phyloP scores from a whole-genome alignment of 2,797 vertebrate species.

The Enteromius viviparus region DNA sequence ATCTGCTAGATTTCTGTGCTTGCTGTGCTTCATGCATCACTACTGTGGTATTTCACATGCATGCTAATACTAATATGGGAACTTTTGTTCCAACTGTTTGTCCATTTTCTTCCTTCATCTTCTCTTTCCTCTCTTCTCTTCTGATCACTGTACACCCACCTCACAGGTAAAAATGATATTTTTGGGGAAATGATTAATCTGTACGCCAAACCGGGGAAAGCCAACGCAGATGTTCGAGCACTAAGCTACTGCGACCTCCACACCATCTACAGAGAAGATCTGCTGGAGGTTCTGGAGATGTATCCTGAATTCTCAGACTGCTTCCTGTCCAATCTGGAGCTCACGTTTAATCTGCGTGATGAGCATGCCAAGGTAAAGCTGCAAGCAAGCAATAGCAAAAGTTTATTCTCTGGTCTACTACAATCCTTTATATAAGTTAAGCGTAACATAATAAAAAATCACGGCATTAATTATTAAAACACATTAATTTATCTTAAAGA shows the following conservation, averaged over 20 bases:
- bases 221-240: conserved; percentile 94
- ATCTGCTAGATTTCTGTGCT: background rate
- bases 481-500: background rate
- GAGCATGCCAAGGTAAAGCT: conserved; percentile 84
- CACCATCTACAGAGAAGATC: conserved; percentile 94
- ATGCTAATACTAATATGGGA: background rate
- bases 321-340: conserved; percentile 93
- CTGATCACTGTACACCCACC: background rate
- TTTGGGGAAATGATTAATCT: conserved; percentile 98
- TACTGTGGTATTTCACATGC: background rate
- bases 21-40: background rate
- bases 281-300: conserved; percentile 97
- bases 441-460: background rate
- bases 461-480: background rate
- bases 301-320: conserved; percentile 97
- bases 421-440: background rate
- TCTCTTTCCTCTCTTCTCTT: conserved; percentile 5
- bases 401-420: background rate
- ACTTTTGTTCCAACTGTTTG: background rate
- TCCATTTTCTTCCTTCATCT: background rate
- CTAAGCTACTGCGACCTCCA: conserved; percentile 98
- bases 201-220: conserved; percentile 93
- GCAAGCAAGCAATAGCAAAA: too few relatives aligned
- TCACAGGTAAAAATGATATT: conserved; percentile 95
- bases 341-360: conserved; percentile 95